Base-by-base conservation (phyloP, 2,113 vertebrate species). In the Urocynchramus pylzowi region DNA sequence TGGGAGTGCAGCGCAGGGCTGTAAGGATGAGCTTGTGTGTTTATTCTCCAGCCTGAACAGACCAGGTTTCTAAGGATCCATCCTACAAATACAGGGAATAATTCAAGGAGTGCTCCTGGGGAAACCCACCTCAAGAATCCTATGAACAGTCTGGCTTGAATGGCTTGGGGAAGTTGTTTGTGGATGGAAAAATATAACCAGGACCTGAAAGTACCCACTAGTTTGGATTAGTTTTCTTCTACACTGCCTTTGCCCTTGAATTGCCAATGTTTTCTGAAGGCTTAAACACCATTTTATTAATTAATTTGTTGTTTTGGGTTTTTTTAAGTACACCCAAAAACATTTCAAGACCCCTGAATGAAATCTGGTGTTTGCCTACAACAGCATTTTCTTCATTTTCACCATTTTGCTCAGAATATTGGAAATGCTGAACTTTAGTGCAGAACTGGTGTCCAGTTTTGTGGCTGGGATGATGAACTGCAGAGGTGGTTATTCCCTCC, bases 401-500 rank as follows among this genome's bases (percentile, higher is more conserved):
- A 26, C 23, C 11, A 2, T 74, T 84, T 78, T 78, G 3, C 39
- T 84, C 30, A 47, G 77, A 45, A 42, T 30, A 24, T 6, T 39
- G 10, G 68, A 67, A 81, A 42, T 7, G 13, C 16, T 47, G n/a
- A 60, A 27, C 0, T 0, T 44, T 3, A 8, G 26, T 33, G 35
- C 57, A 71, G 42, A 84, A 13, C 41, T 19, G 17, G 9, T 45
- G 26, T 41, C 65, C 17, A 3, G 5, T 30, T 54, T 89, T 47
- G 35, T 56, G 89, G 17, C 39, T 35, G 50, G 30, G 45, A 18
- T 39, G 67, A 56, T 18, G 52, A 37, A 31, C 77, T 54, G 28
- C 0, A 0, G 69, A 30, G 42, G 49, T 0, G 0, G 6, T 23
- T 24, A 2, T 42, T 83, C 39, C 63, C 56, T 81, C 49, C 63